A percentile compares a stretch with the other conserved stretches of the same genome.
phyloP scores from a whole-genome alignment of 1,140 invertebrate species.

The Rhagoletis pomonella region DNA sequence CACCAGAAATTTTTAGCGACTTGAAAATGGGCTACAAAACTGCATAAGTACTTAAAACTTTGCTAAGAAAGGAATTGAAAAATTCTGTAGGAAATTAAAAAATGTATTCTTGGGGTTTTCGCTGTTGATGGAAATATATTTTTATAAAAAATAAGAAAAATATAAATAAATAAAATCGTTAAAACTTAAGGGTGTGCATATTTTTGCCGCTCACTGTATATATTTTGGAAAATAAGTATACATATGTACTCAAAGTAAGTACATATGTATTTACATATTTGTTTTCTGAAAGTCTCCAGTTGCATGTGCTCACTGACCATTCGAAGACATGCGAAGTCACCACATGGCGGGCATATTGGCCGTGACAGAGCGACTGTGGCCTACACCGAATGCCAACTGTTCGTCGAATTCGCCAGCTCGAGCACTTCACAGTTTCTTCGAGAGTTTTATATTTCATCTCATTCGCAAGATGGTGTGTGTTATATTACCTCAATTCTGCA shows the following conservation, averaged over 20 bases:
- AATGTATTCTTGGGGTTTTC: too few relatives aligned
- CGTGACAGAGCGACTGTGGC: conserved; percentile 22
- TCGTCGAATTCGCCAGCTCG: neutral
- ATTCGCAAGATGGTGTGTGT: neutral
- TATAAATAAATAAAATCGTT: too few relatives aligned
- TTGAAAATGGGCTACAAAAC: too few relatives aligned
- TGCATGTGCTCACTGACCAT: neutral
- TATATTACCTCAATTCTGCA: conserved; percentile 44
- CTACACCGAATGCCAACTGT: conserved; percentile 25
- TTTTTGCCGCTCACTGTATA: too few relatives aligned
- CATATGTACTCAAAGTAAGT: neutral
- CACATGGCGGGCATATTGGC: neutral
- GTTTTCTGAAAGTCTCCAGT: neutral
- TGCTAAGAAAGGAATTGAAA: too few relatives aligned
- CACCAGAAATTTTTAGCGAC: too few relatives aligned
- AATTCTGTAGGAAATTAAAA: too few relatives aligned
- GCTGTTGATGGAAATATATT: too few relatives aligned
- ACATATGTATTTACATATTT: too few relatives aligned
- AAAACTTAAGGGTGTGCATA: too few relatives aligned
- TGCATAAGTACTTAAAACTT: too few relatives aligned
- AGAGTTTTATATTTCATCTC: conserved; percentile 21
- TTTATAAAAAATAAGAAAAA: too few relatives aligned
- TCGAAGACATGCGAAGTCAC: neutral
- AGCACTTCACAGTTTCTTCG: neutral
- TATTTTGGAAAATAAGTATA: neutral